A percentile compares a stretch with the other conserved stretches of the same genome.
Evolutionary conservation across 2,888 invertebrate genomes (phyloP).

Genomic region (Caenorhabditis plicata): DNA sequence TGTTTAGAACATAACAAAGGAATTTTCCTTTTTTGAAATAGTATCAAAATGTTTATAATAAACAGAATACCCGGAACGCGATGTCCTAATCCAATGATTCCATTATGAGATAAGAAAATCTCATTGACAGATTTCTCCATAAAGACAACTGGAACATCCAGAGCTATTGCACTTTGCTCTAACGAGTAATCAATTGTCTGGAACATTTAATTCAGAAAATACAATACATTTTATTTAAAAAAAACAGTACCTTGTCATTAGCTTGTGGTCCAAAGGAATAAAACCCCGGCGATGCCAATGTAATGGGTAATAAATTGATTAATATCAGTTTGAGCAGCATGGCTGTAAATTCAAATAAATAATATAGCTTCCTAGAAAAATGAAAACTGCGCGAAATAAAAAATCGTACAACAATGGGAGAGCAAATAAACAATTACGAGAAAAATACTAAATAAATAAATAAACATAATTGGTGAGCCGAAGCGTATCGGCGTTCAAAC

Average conservation of each 20-base stretch:
- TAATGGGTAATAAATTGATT: too few species aligned
- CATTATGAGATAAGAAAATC: constrained; percentile 53
- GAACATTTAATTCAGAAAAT: constrained; percentile 4
- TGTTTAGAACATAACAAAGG: too few species aligned
- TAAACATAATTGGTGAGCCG: too few species aligned
- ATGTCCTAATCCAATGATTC: constrained; percentile 53
- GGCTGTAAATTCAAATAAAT: too few species aligned
- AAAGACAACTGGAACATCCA: constrained; percentile 46
- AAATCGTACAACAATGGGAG: too few species aligned
- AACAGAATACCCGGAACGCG: constrained; percentile 30
- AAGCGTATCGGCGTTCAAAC: too few species aligned
- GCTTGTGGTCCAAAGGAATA: constrained; percentile 17
- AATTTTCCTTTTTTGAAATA: neutral
- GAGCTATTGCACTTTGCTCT: constrained; percentile 33
- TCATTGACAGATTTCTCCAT: constrained; percentile 44
- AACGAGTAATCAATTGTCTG: constrained; percentile 29
- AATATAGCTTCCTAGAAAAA: too few species aligned
- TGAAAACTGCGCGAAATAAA: too few species aligned
- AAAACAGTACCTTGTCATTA: constrained; percentile 12
- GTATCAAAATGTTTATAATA: neutral
- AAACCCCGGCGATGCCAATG: too few species aligned
- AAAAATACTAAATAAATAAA: too few species aligned
- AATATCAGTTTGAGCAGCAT: too few species aligned
- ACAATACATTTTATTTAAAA: neutral
- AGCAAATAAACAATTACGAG: too few species aligned